Evolutionary conservation across 2,797 vertebrate genomes (phyloP).

Genomic region (Fistularia tabacaria): DNA sequence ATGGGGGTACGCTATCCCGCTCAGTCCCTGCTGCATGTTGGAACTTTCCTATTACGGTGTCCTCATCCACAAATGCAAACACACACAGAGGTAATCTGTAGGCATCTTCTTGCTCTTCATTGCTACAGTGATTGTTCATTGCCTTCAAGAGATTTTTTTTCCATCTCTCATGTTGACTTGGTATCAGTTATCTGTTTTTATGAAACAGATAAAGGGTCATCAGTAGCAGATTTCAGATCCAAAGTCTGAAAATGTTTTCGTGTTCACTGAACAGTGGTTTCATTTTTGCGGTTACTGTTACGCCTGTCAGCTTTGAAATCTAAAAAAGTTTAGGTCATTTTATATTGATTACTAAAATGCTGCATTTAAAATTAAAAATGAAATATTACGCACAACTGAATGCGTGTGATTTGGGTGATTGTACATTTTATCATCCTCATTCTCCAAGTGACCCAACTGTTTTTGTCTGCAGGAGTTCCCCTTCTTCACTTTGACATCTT

Average conservation of each 20-base stretch:
- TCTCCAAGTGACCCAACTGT: conserved; percentile 14
- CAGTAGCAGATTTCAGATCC: too few relatives aligned
- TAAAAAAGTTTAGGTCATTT: too few relatives aligned
- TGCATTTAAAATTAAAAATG: too few relatives aligned
- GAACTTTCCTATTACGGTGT: conserved; percentile 9
- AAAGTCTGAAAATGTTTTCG: too few relatives aligned
- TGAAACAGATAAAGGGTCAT: too few relatives aligned
- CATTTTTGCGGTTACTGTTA: too few relatives aligned
- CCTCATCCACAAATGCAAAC: neutral
- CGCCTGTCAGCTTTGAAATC: too few relatives aligned
- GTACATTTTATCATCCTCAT: neutral
- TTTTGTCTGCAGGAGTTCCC: conserved; percentile 86
- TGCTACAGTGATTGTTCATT: too few relatives aligned
- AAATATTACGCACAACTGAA: neutral
- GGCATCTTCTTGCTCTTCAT: neutral
- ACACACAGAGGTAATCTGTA: neutral
- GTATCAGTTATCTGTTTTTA: too few relatives aligned
- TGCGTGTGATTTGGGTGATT: neutral
- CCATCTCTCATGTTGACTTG: neutral
- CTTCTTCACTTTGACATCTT: conserved; percentile 95
- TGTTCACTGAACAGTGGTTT: too few relatives aligned
- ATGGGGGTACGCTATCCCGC: conserved; percentile 32
- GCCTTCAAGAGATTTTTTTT: too few relatives aligned
- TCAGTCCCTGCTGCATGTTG: conserved; percentile 51
- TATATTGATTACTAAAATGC: too few relatives aligned